Base-by-base conservation (phyloP, 2,888 invertebrate species). In the Muschampia plurimacula region DNA sequence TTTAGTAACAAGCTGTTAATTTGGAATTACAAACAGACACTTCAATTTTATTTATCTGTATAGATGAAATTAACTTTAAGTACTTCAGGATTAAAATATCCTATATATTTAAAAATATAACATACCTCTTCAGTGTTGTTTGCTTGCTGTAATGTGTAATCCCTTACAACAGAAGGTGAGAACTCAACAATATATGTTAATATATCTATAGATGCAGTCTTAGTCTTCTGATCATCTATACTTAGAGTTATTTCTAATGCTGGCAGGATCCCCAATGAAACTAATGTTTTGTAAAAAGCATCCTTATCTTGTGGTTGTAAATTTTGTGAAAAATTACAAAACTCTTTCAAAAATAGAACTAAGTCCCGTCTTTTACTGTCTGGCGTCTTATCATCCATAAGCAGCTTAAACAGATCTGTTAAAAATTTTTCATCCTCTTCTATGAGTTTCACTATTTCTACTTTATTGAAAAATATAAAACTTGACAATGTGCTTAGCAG, bases 391-490 rank as follows among this genome's bases (percentile, higher is more conserved):
- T 98, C 97, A 89, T 98, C 98, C 80, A 97, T 98, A 83, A 99
- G 95, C 91, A 98, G 96, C 75, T 97, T 96, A 95, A 99, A 99
- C 82, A 99, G 95, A 91, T 99, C 99, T 71, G 97, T 97, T 86
- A 99, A 95, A 95, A 99, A 99, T 88, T 98, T 97, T 83, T 99
- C 99, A 94, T 99, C 99, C 86, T 99, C 99, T 95, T 99, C 97
- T 89, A 99, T 98, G 86, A 99, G 96, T 81, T 98, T 98, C 81
- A 99, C 99, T 93, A 99, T 99, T 95, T 99, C 99, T 88, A 99
- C 98, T 95, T 99, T 99, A 95, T 99, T 99, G 95, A 99, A 99
- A 96, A 99, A 99, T 93, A 99, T 98, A 95, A 99, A 99, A 95
- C 99, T 99, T 88, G 98, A 98, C 84, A 99, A 95, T 75, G 99